phyloP scores from a whole-genome alignment of 1,140 invertebrate genomes.

The Lasaia peninsularis region DNA sequence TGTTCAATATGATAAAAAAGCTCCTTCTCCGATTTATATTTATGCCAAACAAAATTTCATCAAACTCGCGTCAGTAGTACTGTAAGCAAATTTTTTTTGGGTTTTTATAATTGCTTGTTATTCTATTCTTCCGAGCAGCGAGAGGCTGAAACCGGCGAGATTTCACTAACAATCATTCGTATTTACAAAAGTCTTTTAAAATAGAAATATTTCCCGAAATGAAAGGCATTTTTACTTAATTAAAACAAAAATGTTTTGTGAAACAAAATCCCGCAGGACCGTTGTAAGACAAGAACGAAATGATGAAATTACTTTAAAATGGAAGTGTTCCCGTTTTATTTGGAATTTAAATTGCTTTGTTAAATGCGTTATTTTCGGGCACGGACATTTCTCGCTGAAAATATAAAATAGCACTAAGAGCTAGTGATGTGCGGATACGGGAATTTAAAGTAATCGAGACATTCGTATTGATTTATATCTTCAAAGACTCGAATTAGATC shows the following conservation, averaged over 20 bases:
- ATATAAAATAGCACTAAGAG: conserved; percentile 9
- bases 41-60: too few species aligned
- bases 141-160: too few species aligned
- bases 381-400: conserved; percentile 3
- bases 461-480: too few species aligned
- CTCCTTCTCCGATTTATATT: too few species aligned
- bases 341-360: conserved; percentile 30
- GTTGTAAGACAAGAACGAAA: conserved; percentile 20
- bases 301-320: conserved; percentile 31
- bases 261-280: conserved; percentile 4
- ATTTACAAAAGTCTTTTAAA: too few species aligned
- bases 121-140: too few species aligned
- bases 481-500: too few species aligned
- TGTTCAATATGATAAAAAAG: too few species aligned
- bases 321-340: conserved; percentile 23
- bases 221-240: conserved; percentile 10
- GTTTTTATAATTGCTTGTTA: too few species aligned
- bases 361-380: conserved; percentile 12
- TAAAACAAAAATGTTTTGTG: conserved; percentile 9
- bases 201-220: background rate
- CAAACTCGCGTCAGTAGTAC: too few species aligned
- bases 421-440: background rate
- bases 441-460: background rate
- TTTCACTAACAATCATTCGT: too few species aligned
- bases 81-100: too few species aligned